Evolutionary conservation across 1,140 invertebrate genomes (phyloP).

Genomic region (Leptinotarsa defecta): DNA sequence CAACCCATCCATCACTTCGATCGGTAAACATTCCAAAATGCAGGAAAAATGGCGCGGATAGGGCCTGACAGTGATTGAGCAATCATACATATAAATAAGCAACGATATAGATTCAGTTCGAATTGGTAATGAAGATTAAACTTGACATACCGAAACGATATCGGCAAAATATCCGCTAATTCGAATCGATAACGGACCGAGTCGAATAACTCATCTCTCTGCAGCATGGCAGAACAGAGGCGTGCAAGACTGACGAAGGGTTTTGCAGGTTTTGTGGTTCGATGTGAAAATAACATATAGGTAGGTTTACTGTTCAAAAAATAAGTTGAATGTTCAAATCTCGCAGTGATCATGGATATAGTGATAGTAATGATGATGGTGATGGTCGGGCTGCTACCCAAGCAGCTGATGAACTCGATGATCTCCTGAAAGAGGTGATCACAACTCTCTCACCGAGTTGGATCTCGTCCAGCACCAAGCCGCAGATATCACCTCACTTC

Average conservation of each 20-base stretch:
- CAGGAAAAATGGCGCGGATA: neutral
- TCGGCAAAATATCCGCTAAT: constrained; percentile 6
- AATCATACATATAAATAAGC: constrained; percentile 4
- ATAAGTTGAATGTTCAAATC: too few relatives aligned
- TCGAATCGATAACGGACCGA: neutral
- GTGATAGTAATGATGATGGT: too few relatives aligned
- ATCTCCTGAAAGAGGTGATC: too few relatives aligned
- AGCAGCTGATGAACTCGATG: too few relatives aligned
- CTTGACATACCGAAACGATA: neutral
- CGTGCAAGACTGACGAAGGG: neutral
- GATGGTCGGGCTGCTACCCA: too few relatives aligned
- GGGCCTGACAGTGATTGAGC: constrained; percentile 4
- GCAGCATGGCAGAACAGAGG: neutral
- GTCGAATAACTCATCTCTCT: neutral
- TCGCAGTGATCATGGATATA: too few relatives aligned
- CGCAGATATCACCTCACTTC: too few relatives aligned
- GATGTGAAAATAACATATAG: too few relatives aligned
- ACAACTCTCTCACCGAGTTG: too few relatives aligned
- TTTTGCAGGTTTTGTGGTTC: too few relatives aligned
- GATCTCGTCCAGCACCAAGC: too few relatives aligned
- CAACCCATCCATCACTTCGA: neutral
- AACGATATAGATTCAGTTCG: constrained; percentile 1
- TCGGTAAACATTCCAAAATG: neutral
- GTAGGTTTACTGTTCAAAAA: too few relatives aligned
- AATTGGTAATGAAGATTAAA: constrained; percentile 1